Conservation (phyloP, 1,140 invertebrate species). For the Bombus affinis region DNA sequence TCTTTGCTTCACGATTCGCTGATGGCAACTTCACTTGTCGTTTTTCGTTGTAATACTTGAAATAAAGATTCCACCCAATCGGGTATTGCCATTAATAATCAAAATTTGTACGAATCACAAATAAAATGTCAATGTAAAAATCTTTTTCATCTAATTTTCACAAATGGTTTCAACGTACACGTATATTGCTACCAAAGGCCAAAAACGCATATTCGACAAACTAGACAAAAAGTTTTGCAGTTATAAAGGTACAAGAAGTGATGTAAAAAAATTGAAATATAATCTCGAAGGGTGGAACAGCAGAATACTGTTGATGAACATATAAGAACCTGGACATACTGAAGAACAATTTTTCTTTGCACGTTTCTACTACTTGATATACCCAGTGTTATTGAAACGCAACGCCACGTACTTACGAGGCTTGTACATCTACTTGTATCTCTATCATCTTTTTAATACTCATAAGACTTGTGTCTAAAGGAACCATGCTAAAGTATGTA, state of each 20-base stretch:
- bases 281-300: slow-evolving; percentile 43
- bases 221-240: background rate
- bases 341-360: slow-evolving; percentile 1
- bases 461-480: slow-evolving; percentile 2
- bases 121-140: background rate
- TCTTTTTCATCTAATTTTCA: background rate
- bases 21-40: slow-evolving; percentile 1
- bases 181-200: background rate
- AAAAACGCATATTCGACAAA: background rate
- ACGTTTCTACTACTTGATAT: slow-evolving; percentile 53
- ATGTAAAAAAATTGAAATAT: slow-evolving; percentile 1
- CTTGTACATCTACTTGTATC: slow-evolving; percentile 16
- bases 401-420: slow-evolving; percentile 20
- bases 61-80: slow-evolving; percentile 44
- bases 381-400: slow-evolving; percentile 35
- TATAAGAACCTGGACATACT: background rate
- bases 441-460: slow-evolving; percentile 24
- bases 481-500: slow-evolving; percentile 17
- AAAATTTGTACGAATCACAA: background rate
- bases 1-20: background rate
- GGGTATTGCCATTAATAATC: background rate
- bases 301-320: slow-evolving; percentile 9
- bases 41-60: slow-evolving; percentile 59
- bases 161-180: background rate
- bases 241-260: background rate